A percentile compares a stretch with the other conserved stretches of the same genome.
Conservation (phyloP, 2,113 vertebrate species). For the Capreolus pygargus region DNA sequence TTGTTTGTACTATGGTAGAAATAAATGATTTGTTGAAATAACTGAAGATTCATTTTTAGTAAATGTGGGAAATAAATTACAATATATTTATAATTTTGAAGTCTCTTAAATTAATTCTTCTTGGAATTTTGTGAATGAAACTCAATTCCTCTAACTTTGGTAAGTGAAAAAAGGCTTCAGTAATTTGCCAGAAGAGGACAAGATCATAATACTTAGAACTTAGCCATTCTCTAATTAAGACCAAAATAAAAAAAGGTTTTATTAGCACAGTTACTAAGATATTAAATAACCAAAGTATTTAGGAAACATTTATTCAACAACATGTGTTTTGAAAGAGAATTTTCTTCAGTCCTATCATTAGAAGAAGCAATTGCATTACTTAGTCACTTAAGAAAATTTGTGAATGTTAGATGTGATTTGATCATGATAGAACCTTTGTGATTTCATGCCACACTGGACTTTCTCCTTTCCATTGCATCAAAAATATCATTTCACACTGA, state of each 20-base stretch:
- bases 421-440: neutral
- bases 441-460: neutral
- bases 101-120: neutral
- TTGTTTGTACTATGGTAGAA: neutral
- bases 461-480: neutral
- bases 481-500: neutral
- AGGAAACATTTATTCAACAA: neutral
- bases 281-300: slow-evolving; percentile 1
- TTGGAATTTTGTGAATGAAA: slow-evolving; percentile 8
- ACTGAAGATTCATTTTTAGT: neutral
- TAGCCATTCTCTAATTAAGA: slow-evolving; percentile 15
- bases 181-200: neutral
- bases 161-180: neutral
- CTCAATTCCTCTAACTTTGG: neutral
- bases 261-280: neutral
- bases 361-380: slow-evolving; percentile 21
- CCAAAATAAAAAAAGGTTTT: neutral
- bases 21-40: neutral
- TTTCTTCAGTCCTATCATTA: neutral
- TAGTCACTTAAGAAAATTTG: neutral
- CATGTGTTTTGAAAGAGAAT: neutral
- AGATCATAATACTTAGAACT: slow-evolving; percentile 32
- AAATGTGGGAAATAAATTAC: neutral
- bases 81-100: slow-evolving; percentile 18
- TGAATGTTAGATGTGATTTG: neutral